A percentile compares a stretch with the other conserved stretches of the same genome.
phyloP scores from a whole-genome alignment of 2,113 vertebrate genomes.

The Polypterus bichir region DNA sequence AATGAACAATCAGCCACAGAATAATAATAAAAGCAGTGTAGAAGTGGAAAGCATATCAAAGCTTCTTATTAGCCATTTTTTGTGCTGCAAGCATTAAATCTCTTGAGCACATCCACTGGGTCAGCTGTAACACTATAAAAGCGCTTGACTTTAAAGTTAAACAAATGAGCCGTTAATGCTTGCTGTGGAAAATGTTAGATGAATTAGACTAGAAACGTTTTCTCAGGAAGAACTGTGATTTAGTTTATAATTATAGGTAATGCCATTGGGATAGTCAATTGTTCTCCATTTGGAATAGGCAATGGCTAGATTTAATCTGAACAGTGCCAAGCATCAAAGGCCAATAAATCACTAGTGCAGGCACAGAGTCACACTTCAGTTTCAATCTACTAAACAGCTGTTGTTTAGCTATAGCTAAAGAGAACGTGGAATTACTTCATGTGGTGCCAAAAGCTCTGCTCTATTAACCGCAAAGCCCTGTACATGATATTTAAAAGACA shows the following conservation, averaged over 20 bases:
- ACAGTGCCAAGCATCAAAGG: not conserved
- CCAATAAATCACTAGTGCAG: conserved; percentile 25
- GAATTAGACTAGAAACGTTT: no score
- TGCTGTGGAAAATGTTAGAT: no score
- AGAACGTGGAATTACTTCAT: conserved; percentile 40
- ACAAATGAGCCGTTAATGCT: no score
- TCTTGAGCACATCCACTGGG: no score
- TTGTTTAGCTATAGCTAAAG: conserved; percentile 32
- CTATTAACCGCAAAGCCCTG: not conserved
- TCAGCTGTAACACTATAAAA: no score
- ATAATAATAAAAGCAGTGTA: no score
- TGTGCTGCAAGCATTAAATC: no score
- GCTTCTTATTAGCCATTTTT: no score
- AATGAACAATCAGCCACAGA: no score
- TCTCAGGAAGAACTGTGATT: not conserved
- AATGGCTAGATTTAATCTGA: not conserved
- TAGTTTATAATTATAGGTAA: not conserved
- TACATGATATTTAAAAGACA: conserved; percentile 25
- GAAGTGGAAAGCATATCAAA: no score
- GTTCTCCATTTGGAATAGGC: not conserved
- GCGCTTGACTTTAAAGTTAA: no score
- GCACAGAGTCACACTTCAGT: conserved; percentile 26
- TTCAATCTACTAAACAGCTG: conserved; percentile 41
- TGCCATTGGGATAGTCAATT: not conserved
- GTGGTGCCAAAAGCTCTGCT: conserved; percentile 42